phyloP scores from a whole-genome alignment of 2,797 vertebrate species.

The Semaprochilodus insignis region DNA sequence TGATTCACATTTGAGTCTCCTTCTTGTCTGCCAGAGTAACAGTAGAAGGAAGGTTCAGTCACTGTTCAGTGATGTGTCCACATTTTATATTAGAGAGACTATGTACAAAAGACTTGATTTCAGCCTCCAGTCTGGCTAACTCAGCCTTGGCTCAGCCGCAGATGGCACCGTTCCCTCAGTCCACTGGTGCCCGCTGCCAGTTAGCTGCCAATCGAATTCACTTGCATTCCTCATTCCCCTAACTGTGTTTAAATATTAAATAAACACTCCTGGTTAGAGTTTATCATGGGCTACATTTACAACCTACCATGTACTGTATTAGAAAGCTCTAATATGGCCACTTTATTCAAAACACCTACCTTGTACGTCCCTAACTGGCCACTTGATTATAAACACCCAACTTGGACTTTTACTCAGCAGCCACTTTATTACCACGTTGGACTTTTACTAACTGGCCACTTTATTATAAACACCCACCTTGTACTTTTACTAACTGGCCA shows the following conservation, averaged over 20 bases:
- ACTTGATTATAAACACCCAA: too few species aligned
- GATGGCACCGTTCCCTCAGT: neutral
- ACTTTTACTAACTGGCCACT: neutral
- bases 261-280: neutral
- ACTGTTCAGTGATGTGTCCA: neutral
- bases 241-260: neutral
- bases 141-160: neutral
- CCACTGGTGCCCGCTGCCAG: neutral
- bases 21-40: neutral
- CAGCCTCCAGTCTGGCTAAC: neutral
- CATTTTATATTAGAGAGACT: neutral
- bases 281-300: neutral
- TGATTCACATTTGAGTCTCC: neutral
- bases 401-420: too few species aligned
- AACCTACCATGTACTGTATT: neutral
- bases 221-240: neutral
- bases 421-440: neutral
- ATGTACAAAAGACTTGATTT: neutral
- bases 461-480: neutral
- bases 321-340: neutral
- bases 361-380: too few species aligned
- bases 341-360: neutral
- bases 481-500: neutral
- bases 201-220: neutral
- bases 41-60: neutral